These are phyloP conservation scores for Ctenosaura bakeri DNA, from an alignment of 2,797 vertebrate species.

Conservation along the genomic window DNA sequence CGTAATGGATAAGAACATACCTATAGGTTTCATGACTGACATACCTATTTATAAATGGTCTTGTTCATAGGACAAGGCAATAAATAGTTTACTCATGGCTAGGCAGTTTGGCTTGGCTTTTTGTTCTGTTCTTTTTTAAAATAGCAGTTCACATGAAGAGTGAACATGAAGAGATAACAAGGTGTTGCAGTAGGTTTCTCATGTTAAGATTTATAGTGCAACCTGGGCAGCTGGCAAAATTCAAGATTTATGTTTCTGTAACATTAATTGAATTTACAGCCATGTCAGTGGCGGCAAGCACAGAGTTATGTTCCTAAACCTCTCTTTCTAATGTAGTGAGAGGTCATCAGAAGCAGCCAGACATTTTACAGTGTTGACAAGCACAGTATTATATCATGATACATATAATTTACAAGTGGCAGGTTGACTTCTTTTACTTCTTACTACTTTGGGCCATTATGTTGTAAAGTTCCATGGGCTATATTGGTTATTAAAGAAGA, in stretches of 20 bases:
- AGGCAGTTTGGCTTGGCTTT: conserved; percentile 27
- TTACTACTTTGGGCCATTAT: conserved; percentile 55
- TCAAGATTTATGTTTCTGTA: conserved; percentile 76
- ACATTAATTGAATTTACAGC: conserved; percentile 71
- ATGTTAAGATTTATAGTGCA: conserved; percentile 74
- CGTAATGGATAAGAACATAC: conserved; percentile 25
- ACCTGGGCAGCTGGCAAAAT: conserved; percentile 53
- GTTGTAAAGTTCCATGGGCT: conserved; percentile 46
- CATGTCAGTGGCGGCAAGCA: conserved; percentile 73
- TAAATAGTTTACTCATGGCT: conserved; percentile 74
- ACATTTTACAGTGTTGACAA: conserved; percentile 54
- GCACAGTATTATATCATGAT: conserved; percentile 2
- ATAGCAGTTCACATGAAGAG: conserved; percentile 78
- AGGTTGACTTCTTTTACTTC: conserved; percentile 38
- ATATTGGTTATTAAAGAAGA: conserved; percentile 48
- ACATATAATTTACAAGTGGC: conserved; percentile 56
- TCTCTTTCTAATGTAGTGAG: conserved; percentile 56
- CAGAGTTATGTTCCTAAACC: conserved; percentile 49
- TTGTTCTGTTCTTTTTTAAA: conserved; percentile 49
- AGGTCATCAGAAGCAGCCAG: conserved; percentile 42
- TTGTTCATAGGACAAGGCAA: conserved; percentile 53
- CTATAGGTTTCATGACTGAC: conserved; percentile 37
- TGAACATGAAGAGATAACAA: conserved; percentile 73
- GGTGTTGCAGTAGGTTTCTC: conserved; percentile 49
- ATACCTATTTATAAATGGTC: conserved; percentile 24